Conservation (phyloP, 2,888 invertebrate genomes). For the Drosophila kuntzei region DNA sequence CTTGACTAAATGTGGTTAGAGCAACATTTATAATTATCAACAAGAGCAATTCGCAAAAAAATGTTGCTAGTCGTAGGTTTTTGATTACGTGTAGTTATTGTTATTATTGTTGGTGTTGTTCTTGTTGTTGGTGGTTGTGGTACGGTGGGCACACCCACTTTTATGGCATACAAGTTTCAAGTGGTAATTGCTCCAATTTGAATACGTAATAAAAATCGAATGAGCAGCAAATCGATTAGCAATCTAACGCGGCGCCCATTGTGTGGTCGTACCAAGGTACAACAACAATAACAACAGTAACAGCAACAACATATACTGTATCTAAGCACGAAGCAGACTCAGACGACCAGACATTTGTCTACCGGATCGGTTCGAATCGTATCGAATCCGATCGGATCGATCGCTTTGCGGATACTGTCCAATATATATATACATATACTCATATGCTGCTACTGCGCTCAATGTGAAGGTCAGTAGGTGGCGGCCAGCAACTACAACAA, state of each 20-base stretch:
- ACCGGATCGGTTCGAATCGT: conserved; percentile 45
- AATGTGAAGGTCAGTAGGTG: conserved; percentile 82
- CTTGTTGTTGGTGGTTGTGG: conserved; percentile 30
- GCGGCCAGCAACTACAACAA: conserved; percentile 76
- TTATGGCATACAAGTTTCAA: conserved; percentile 76
- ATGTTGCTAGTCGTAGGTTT: conserved; percentile 31
- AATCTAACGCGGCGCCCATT: conserved; percentile 81
- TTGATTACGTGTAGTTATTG: conserved; percentile 31
- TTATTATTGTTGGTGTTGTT: conserved; percentile 6
- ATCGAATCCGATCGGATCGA: conserved; percentile 53
- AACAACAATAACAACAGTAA: neutral
- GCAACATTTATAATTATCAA: conserved; percentile 79
- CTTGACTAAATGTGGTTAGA: no score
- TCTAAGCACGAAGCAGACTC: conserved; percentile 67
- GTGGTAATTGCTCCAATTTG: conserved; percentile 83
- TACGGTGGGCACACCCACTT: conserved; percentile 74
- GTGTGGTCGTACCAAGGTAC: conserved; percentile 72
- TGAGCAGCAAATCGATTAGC: conserved; percentile 81
- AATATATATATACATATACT: conserved; percentile 2
- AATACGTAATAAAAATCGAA: conserved; percentile 79
- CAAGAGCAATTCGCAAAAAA: conserved; percentile 64
- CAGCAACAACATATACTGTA: conserved; percentile 1
- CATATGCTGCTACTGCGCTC: conserved; percentile 44
- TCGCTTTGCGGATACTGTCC: conserved; percentile 75
- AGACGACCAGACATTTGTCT: conserved; percentile 76